phyloP scores from a whole-genome alignment of 2,888 invertebrate species.

The Herminia tarsipennalis region DNA sequence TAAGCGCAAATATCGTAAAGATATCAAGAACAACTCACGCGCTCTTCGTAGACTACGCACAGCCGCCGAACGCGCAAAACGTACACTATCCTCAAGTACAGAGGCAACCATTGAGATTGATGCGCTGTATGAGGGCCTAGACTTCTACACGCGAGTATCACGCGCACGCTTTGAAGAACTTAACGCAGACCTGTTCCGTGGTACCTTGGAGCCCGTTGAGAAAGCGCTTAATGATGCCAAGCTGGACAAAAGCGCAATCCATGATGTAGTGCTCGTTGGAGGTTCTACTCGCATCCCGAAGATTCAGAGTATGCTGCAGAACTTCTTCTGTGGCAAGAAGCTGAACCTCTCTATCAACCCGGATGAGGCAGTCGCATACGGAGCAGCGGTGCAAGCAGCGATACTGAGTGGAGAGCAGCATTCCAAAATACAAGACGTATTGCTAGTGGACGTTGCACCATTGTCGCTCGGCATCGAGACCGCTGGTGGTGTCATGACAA shows the following conservation, averaged over 20 bases:
- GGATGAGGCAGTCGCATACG: constrained; percentile 93
- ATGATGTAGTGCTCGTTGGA: constrained; percentile 93
- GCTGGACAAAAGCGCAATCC: constrained; percentile 90
- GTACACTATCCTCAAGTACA: constrained; percentile 91
- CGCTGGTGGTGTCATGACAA: constrained; percentile 92
- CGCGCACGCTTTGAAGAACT: constrained; percentile 92
- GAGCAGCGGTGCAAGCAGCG: constrained; percentile 91
- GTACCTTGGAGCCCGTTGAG: constrained; percentile 91
- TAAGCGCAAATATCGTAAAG: constrained; percentile 89
- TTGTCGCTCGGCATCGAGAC: constrained; percentile 92
- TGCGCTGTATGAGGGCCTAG: constrained; percentile 89
- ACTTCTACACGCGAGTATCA: constrained; percentile 89
- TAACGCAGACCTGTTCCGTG: constrained; percentile 89
- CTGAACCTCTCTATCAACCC: constrained; percentile 92
- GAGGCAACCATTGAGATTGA: constrained; percentile 92
- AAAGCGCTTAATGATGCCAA: constrained; percentile 92
- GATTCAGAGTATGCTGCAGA: constrained; percentile 90
- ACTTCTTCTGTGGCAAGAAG: constrained; percentile 90
- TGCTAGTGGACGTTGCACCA: constrained; percentile 86
- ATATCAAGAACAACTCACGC: constrained; percentile 87
- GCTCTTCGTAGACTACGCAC: constrained; percentile 90
- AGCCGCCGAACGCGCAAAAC: constrained; percentile 91
- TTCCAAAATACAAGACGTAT: constrained; percentile 89
- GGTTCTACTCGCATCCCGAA: constrained; percentile 93
- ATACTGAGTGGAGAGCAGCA: constrained; percentile 91